Conservation (phyloP, 2,113 vertebrate species). For the Pseudopipra pipra region DNA sequence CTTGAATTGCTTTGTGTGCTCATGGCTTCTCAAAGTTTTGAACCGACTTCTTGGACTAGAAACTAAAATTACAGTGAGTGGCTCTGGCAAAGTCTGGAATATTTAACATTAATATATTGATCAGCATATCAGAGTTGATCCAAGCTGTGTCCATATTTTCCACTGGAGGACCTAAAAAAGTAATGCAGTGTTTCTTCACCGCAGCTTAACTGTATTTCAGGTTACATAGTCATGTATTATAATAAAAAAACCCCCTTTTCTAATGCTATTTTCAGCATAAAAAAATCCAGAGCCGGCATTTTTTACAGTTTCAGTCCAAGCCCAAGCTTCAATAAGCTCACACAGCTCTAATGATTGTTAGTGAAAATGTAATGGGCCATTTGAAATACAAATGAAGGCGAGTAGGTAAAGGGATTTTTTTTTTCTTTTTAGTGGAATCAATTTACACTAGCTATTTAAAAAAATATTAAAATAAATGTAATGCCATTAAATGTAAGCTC, state of each 20-base stretch:
- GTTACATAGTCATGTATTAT: background rate
- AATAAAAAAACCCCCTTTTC: background rate
- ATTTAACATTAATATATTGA: background rate
- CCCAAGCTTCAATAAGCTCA: constrained; percentile 54
- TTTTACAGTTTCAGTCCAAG: constrained; percentile 42
- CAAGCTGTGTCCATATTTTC: background rate
- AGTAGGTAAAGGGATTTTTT: constrained; percentile 42
- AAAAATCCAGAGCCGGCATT: constrained; percentile 2
- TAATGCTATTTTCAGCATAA: background rate
- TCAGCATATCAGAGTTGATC: background rate
- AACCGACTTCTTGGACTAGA: background rate
- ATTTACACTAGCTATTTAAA: constrained; percentile 68
- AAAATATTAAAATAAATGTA: constrained; percentile 71
- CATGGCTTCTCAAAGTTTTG: background rate
- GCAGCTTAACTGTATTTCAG: background rate
- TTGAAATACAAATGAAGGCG: constrained; percentile 63
- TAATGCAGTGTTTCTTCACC: background rate
- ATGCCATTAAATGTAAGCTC: constrained; percentile 54
- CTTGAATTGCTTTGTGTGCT: background rate
- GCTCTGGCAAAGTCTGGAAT: background rate
- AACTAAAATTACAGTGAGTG: background rate
- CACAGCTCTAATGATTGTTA: constrained; percentile 63
- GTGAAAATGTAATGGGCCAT: constrained; percentile 67
- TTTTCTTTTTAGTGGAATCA: constrained; percentile 47
- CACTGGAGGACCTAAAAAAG: background rate